These are phyloP conservation scores for Scaeva pyrastri DNA, from an alignment of 2,888 invertebrate genomes.

Conservation along the genomic window DNA sequence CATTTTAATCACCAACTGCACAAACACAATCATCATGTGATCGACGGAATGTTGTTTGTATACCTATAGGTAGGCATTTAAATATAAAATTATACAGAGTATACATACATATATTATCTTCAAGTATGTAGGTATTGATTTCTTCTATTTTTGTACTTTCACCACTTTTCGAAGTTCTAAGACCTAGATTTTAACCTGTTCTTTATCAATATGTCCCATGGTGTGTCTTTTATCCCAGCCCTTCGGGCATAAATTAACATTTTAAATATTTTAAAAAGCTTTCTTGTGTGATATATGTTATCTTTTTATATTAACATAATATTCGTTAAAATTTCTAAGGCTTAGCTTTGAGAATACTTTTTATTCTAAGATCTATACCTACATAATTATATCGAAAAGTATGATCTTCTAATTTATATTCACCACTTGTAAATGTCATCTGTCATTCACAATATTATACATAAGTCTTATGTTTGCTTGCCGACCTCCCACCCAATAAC, in stretches of 20 bases:
- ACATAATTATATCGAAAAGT: too few species aligned
- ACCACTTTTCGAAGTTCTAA: neutral
- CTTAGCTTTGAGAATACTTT: neutral
- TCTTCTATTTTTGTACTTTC: neutral
- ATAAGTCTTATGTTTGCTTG: neutral
- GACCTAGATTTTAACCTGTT: neutral
- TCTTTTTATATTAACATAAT: neutral
- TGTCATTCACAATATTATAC: constrained; percentile 1
- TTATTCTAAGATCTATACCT: neutral
- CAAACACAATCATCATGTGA: too few species aligned
- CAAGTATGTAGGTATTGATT: neutral
- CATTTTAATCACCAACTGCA: too few species aligned
- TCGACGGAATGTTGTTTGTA: too few species aligned
- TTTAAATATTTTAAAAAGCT: neutral
- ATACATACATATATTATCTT: too few species aligned
- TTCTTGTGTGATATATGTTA: neutral
- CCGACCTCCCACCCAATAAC: neutral
- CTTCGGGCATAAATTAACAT: neutral
- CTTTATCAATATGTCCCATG: neutral
- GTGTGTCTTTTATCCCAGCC: neutral
- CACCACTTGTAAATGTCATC: constrained; percentile 21
- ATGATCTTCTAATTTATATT: constrained; percentile 1
- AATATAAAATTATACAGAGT: too few species aligned
- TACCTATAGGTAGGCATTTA: too few species aligned
- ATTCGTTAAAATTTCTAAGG: neutral